Conservation (phyloP, 2,797 vertebrate species). For the Streptopelia turtur region DNA sequence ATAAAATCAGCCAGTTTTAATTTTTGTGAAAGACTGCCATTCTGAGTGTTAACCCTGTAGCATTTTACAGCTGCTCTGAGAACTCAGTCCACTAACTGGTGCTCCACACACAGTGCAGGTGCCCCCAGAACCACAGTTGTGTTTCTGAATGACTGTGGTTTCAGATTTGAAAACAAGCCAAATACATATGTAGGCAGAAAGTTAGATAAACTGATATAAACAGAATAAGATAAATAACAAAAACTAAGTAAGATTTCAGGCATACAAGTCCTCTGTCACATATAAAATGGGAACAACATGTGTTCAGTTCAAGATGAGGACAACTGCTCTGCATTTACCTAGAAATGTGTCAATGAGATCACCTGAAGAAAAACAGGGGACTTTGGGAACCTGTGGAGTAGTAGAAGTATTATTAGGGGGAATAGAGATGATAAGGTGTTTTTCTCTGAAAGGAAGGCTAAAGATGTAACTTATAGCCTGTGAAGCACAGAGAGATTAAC, state of each 20-base stretch:
- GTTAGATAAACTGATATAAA: background rate
- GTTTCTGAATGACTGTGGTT: background rate
- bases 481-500: background rate
- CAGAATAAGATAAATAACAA: background rate
- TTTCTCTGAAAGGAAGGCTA: background rate
- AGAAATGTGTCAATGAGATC: background rate
- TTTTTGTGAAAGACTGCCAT: background rate
- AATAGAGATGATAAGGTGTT: background rate
- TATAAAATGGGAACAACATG: background rate
- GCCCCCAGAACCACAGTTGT: fast-evolving
- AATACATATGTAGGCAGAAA: background rate
- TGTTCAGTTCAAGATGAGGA: background rate
- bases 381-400: background rate
- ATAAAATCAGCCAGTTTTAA: background rate
- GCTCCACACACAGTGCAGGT: background rate
- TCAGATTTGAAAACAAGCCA: background rate
- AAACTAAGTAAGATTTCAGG: background rate
- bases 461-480: background rate
- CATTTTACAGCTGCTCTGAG: background rate
- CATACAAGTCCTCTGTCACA: background rate
- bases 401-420: background rate
- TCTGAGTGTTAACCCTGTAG: background rate
- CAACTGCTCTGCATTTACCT: background rate
- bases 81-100: background rate
- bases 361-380: background rate